Evolutionary conservation across 2,888 invertebrate species (phyloP).

Genomic region (Torymus auratus): DNA sequence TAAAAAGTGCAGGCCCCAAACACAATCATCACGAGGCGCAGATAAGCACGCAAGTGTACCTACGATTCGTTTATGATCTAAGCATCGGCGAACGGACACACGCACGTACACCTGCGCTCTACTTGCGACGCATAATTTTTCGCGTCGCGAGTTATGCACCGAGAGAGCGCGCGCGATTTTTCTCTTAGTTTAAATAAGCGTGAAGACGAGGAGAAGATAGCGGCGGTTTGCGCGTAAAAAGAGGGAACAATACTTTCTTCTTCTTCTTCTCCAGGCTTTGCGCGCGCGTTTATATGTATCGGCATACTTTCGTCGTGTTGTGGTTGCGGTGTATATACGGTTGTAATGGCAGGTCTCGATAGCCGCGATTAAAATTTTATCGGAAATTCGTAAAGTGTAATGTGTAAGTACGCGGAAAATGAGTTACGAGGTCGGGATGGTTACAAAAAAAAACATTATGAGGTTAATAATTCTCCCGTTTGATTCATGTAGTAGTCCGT

Average conservation of each 20-base stretch:
- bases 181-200: slow-evolving; percentile 43
- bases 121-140: slow-evolving; percentile 43
- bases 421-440: no score
- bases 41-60: neutral
- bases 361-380: no score
- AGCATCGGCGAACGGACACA: neutral
- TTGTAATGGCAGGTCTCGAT: no score
- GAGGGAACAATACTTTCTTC: slow-evolving; percentile 10
- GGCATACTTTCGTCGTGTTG: slow-evolving; percentile 14
- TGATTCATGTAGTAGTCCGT: no score
- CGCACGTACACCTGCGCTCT: slow-evolving; percentile 33
- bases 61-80: slow-evolving; percentile 28
- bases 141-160: neutral
- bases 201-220: slow-evolving; percentile 44
- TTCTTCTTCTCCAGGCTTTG: slow-evolving; percentile 15
- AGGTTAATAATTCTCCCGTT: no score
- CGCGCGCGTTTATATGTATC: neutral
- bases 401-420: no score
- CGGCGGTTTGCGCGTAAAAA: neutral
- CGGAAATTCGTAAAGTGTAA: no score
- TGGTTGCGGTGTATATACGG: no score
- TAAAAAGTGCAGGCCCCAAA: neutral
- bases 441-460: no score
- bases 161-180: slow-evolving; percentile 17
- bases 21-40: neutral